phyloP scores from a whole-genome alignment of 2,797 vertebrate genomes.

The Esox masquinongy region DNA sequence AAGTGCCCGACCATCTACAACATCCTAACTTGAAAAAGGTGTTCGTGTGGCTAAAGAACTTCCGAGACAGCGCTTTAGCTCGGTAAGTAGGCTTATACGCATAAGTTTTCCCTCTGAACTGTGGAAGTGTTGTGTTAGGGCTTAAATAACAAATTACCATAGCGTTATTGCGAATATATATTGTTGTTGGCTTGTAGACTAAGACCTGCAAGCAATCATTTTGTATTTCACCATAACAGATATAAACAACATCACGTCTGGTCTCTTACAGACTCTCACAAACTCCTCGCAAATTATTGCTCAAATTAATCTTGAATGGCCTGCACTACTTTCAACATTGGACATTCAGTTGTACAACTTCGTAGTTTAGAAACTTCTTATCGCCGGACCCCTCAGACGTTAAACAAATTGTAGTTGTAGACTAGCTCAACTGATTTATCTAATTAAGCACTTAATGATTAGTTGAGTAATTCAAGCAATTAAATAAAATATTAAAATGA shows the following conservation, averaged over 20 bases:
- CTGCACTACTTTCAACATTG: neutral
- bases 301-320: too few species aligned
- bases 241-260: too few species aligned
- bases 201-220: neutral
- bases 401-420: neutral
- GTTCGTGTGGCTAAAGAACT: neutral
- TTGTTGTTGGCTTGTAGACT: neutral
- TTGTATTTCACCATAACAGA: too few species aligned
- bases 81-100: slow-evolving; percentile 10
- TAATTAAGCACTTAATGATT: neutral
- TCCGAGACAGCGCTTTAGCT: slow-evolving; percentile 8
- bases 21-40: neutral
- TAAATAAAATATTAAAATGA: too few species aligned
- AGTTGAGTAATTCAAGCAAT: neutral
- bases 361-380: neutral
- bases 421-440: neutral
- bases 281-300: too few species aligned
- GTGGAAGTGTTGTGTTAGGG: neutral
- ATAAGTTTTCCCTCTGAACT: neutral
- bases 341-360: neutral
- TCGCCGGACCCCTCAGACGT: neutral
- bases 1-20: neutral
- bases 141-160: neutral
- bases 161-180: neutral
- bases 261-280: too few species aligned